Evolutionary conservation across 2,888 invertebrate genomes (phyloP), one percentile per base, ranked within the genome.

Genomic region (Agrilus cyanescens): DNA sequence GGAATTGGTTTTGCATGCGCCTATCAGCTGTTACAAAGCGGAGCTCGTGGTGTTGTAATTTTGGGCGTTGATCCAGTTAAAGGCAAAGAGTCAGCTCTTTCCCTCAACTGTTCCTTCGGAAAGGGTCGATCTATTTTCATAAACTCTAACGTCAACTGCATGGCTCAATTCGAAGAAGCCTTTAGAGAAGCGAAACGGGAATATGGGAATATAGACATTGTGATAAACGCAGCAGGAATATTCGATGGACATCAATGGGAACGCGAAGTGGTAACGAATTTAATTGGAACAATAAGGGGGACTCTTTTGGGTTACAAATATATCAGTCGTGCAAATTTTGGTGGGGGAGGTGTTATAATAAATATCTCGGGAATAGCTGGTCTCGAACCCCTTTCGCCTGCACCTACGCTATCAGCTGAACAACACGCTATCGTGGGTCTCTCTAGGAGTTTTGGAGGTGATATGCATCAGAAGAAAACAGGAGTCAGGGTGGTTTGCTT

Each of bases 291-390:
- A 6, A 61, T 69, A 25, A 53, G 63, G 12, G 65, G 64, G 4
- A 63, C 60, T 1, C 45, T 62, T 12, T 51, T 69, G 20, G 69
- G 63, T 2, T 54, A 69, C 41, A 56, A 67, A 38, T 61, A 66
- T 53, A 57, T 71, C 53, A 61, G 67, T 13, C 63, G 58, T 44
- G 62, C 67, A 50, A 61, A 60, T 12, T 58, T 59, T 5, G 68
- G 68, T 8, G 51, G 53, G 25, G 72, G 73, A 2, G 74, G 74
- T 6, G 63, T 69, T 7, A 64, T 76, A 40, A 61, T 76, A 4
- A 75, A 76, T 53, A 58, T 73, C 32, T 62, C 73, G 2, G 73
- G 74, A 12, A 59, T 68, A 6, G 63, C 66, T 37, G 75, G 74
- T 2, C 53, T 71, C 37, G 59, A 61, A 38, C 61, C 68, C 1